These are phyloP conservation scores for Drosophila seguyi DNA, from an alignment of 1,140 invertebrate species.

Conservation along the genomic window DNA sequence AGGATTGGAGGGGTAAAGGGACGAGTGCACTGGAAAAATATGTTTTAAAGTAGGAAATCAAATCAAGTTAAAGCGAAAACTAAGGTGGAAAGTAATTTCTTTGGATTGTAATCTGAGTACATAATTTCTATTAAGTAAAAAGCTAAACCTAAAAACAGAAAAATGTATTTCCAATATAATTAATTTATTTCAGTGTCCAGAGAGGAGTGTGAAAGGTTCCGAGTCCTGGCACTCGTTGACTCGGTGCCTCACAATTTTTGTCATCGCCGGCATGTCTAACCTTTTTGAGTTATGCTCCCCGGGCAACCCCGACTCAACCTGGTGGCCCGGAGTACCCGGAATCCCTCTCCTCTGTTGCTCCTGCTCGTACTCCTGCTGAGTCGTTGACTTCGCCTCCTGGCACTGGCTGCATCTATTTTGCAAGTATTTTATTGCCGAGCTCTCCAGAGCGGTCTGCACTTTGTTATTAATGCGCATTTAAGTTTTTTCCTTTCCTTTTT, in stretches of 20 bases:
- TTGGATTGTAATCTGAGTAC: not conserved
- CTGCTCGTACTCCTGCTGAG: constrained; percentile 48
- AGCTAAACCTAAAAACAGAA: too few species aligned
- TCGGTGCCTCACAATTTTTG: constrained; percentile 66
- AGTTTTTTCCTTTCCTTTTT: constrained; percentile 55
- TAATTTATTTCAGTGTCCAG: not conserved
- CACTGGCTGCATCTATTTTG: constrained; percentile 58
- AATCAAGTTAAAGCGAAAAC: not conserved
- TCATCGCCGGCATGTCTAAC: constrained; percentile 66
- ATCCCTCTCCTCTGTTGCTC: constrained; percentile 35
- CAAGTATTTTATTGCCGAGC: constrained; percentile 60
- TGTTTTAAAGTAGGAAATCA: not conserved
- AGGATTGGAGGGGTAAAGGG: not conserved
- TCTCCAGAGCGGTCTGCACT: constrained; percentile 57
- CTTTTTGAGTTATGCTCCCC: constrained; percentile 71
- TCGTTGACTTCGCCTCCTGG: constrained; percentile 63
- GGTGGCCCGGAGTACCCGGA: not conserved
- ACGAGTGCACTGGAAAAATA: not conserved
- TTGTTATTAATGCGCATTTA: constrained; percentile 84
- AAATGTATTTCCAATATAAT: not conserved
- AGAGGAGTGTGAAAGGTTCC: constrained; percentile 7
- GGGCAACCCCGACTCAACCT: constrained; percentile 25
- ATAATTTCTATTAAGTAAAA: not conserved
- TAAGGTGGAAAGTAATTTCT: not conserved
- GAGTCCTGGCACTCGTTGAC: constrained; percentile 40